phyloP scores from a whole-genome alignment of 2,113 vertebrate genomes.

The Pygoscelis antarcticus region DNA sequence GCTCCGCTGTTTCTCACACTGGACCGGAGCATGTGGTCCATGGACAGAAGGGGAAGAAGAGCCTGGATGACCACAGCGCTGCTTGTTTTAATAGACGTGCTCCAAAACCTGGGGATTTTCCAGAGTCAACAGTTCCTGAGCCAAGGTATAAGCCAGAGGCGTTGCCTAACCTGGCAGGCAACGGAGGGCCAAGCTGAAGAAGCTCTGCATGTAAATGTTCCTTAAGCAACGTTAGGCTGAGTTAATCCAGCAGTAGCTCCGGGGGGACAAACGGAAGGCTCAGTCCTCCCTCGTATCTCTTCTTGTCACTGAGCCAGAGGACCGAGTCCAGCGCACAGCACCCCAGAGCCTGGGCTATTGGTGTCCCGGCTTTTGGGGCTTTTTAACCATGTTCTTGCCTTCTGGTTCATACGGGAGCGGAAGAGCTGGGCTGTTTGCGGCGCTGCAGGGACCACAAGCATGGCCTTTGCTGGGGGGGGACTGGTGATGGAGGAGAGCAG shows the following conservation, averaged over 20 bases:
- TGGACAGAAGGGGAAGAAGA: neutral
- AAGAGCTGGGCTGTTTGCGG: fast-evolving
- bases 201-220: neutral
- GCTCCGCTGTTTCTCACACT: neutral
- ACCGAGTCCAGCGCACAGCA: fast-evolving
- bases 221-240: neutral
- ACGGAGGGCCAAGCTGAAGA: neutral
- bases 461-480: neutral
- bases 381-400: neutral
- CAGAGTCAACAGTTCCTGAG: neutral
- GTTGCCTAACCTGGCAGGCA: neutral
- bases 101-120: neutral
- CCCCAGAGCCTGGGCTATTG: fast-evolving
- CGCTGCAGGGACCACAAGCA: neutral
- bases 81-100: neutral
- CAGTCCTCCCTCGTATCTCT: neutral
- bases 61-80: neutral
- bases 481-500: neutral
- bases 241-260: neutral
- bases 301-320: fast-evolving
- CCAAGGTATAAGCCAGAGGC: neutral
- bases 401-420: fast-evolving
- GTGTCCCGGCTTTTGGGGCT: neutral
- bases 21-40: neutral
- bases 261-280: neutral